These are phyloP conservation scores for Steatocranus sp. DNA, from an alignment of 2,797 vertebrate genomes.

Conservation along the genomic window DNA sequence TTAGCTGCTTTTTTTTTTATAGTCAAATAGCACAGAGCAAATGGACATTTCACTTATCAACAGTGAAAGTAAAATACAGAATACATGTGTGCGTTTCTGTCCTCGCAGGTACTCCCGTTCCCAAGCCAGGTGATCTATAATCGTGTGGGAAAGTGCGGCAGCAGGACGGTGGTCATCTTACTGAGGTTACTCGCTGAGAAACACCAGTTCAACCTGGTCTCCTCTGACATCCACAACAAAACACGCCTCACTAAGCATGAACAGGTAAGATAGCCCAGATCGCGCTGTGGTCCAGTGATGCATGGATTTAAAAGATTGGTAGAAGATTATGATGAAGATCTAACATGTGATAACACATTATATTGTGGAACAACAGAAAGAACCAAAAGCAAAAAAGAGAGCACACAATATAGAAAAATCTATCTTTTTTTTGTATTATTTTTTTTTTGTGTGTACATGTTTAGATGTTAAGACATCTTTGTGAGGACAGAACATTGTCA, in stretches of 20 bases:
- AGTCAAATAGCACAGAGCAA: neutral
- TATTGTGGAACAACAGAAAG: neutral
- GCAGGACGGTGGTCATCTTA: conserved; percentile 94
- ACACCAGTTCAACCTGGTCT: conserved; percentile 93
- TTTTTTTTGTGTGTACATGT: neutral
- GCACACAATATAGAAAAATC: neutral
- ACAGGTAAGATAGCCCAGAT: conserved; percentile 76
- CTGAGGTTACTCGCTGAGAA: conserved; percentile 90
- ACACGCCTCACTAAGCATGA: conserved; percentile 95
- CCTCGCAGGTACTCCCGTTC: conserved; percentile 86
- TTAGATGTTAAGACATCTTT: neutral
- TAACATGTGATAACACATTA: neutral
- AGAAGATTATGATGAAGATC: neutral
- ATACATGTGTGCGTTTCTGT: neutral
- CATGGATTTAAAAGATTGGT: neutral
- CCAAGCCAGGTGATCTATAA: conserved; percentile 99
- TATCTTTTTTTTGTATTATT: rapidly evolving
- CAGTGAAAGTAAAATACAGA: neutral
- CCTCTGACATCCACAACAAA: conserved; percentile 98
- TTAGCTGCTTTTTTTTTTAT: neutral
- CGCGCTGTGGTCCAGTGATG: neutral
- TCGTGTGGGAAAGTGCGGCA: conserved; percentile 98
- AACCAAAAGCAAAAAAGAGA: neutral
- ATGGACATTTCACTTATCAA: neutral
- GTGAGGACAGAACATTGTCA: neutral